A percentile compares a stretch with the other conserved stretches of the same genome.
phyloP scores from a whole-genome alignment of 30 jellyfish, hydroid and myxozoan genomes.

The Morbakka virulenta region DNA sequence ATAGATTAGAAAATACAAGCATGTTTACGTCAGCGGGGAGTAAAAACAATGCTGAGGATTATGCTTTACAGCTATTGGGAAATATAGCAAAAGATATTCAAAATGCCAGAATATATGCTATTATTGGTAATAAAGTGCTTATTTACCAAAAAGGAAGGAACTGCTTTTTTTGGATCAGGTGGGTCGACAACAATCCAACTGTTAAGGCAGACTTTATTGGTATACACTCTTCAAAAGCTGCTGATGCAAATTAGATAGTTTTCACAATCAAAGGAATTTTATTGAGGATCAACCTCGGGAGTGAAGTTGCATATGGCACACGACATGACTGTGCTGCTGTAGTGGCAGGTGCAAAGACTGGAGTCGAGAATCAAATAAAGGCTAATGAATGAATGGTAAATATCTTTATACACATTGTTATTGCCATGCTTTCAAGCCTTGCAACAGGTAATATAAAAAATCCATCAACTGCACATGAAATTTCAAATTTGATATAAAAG shows the following conservation, averaged over 20 bases:
- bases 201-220: neutral
- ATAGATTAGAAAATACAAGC: neutral
- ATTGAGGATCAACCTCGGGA: neutral
- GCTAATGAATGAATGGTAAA: too few species aligned
- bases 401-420: too few species aligned
- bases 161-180: neutral
- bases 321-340: constrained; percentile 14
- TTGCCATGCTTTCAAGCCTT: too few species aligned
- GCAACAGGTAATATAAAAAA: too few species aligned
- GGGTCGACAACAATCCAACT: neutral
- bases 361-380: neutral
- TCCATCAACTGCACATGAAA: too few species aligned
- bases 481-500: neutral
- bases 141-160: too few species aligned
- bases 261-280: neutral
- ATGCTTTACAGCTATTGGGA: neutral
- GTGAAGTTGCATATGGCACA: constrained; percentile 18
- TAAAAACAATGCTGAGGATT: neutral
- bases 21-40: neutral
- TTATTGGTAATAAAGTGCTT: neutral
- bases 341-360: constrained; percentile 17
- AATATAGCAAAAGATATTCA: neutral
- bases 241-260: neutral
- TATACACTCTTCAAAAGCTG: neutral
- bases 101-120: neutral